Base-by-base conservation (phyloP, 2,113 vertebrate species). In the Psephotus haematonotus region DNA sequence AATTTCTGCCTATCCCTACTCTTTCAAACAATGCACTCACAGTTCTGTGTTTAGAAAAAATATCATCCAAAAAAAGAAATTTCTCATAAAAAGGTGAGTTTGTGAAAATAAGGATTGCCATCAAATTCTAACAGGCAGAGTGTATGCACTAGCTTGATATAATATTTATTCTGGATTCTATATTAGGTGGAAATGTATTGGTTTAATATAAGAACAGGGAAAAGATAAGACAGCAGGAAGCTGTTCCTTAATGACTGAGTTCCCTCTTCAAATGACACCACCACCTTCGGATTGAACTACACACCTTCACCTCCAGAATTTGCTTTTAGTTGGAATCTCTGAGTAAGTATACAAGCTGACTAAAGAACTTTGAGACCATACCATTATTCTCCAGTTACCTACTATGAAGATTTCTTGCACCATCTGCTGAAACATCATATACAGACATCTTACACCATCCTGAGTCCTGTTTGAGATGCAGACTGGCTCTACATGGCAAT, bases 401-500 rank as follows among this genome's bases (percentile, higher is more conserved):
- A 25, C 49, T 72, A 23, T 43, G 70, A 82, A 74, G 31, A 33
- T 89, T 92, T 91, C 70, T 79, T 82, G 69, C 44, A 90, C 41
- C 11, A 33, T 85, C 84, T 82, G 49, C 69, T 91, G 89, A 95
- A 92, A 82, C 23, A 39, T 20, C 0, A 0, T 28, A 20, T 39
- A 46, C 16, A 65, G 53, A 39, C 43, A 52, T 15, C 0, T 0
- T 63, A 22, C 57, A 52, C 12, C 4, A 10, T 41, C 39, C 50
- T 0, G 1, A 46, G n/a, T 60, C 67, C 43, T 82, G 23, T 62
- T 33, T 78, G 81, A 76, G 55, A 44, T 59, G 25, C 23, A 12
- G 35, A 33, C 11, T 47, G 43, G 16, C 81, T 64, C 74, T 62
- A 8, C 2, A 1, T 5, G 18, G 18, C n/a, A 71, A 55, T 67